These are phyloP conservation scores for Coregonus clupeaformis DNA, from an alignment of 2,113 vertebrate species.

Conservation along the genomic window DNA sequence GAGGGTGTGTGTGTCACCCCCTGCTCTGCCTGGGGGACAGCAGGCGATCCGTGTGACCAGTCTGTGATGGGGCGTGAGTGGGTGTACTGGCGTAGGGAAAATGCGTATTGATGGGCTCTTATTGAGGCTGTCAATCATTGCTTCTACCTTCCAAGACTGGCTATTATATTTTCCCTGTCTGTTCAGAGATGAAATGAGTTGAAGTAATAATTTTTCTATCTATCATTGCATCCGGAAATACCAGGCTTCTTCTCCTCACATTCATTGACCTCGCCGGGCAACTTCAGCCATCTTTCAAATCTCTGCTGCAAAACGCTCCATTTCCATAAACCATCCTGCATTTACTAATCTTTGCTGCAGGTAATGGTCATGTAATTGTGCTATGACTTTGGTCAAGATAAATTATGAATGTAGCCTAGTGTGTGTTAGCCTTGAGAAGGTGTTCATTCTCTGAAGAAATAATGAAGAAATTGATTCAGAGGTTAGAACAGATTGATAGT, in stretches of 20 bases:
- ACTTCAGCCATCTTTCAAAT: conserved; percentile 58
- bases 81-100: conserved; percentile 56
- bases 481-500: no score
- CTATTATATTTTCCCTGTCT: conserved; percentile 22
- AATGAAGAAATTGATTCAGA: not conserved
- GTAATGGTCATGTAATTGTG: conserved; percentile 17
- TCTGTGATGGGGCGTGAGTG: conserved; percentile 11
- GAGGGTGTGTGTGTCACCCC: conserved; percentile 62
- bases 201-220: conserved; percentile 71
- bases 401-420: not conserved
- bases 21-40: conserved; percentile 21
- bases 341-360: conserved; percentile 50
- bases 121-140: conserved; percentile 77
- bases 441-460: conserved; percentile 24
- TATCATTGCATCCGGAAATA: conserved; percentile 66
- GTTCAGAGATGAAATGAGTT: conserved; percentile 53
- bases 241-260: conserved; percentile 49
- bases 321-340: conserved; percentile 70
- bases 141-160: conserved; percentile 45
- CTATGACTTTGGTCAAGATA: conserved; percentile 2
- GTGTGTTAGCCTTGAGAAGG: not conserved
- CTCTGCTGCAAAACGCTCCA: conserved; percentile 55
- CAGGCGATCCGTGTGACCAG: conserved; percentile 66
- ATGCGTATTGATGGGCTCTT: conserved; percentile 55
- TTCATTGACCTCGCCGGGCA: conserved; percentile 59